Percentiles rank a stretch among this genome's conserved stretches.
Evolutionary conservation across 37 sponge, comb jelly and placozoan species (phyloP).

Genomic region (Spongia lamella): DNA sequence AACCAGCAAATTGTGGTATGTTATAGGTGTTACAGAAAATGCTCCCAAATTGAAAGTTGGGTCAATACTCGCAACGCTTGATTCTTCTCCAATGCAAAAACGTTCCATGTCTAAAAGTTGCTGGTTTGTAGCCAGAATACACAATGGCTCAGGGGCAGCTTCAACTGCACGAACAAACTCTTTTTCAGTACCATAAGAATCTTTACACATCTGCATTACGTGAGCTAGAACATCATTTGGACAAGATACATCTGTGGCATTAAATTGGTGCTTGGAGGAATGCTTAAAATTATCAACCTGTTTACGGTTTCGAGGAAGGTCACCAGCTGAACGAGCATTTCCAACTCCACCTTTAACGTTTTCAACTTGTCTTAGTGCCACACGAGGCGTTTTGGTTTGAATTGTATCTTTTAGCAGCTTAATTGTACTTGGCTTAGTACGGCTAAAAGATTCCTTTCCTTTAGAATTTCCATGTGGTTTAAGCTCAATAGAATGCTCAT

Average conservation of each 20-base stretch:
- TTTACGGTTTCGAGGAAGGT: constrained; percentile 31
- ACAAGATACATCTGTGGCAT: neutral
- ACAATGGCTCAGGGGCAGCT: constrained; percentile 48
- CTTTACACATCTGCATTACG: constrained; percentile 32
- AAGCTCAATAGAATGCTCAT: constrained; percentile 33
- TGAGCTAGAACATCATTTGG: constrained; percentile 13
- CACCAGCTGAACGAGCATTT: constrained; percentile 8
- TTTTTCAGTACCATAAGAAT: neutral
- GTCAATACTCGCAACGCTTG: constrained; percentile 4
- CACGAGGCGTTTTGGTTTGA: neutral
- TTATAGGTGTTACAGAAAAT: constrained; percentile 31
- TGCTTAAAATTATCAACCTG: constrained; percentile 19
- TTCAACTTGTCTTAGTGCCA: constrained; percentile 22
- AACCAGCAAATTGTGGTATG: constrained; percentile 31
- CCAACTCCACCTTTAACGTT: constrained; percentile 28
- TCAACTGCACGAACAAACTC: constrained; percentile 26
- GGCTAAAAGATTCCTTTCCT: neutral
- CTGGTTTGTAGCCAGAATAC: constrained; percentile 36
- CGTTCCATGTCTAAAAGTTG: constrained; percentile 14
- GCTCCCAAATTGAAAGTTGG: constrained; percentile 46
- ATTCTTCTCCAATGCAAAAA: neutral
- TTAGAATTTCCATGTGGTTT: constrained; percentile 31
- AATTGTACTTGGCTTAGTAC: constrained; percentile 44
- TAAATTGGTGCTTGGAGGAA: neutral
- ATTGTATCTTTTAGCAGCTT: neutral